Evolutionary conservation across 1,140 invertebrate species (phyloP), one percentile per base, ranked within the genome.

Genomic region (Acromyrmex charruanus): DNA sequence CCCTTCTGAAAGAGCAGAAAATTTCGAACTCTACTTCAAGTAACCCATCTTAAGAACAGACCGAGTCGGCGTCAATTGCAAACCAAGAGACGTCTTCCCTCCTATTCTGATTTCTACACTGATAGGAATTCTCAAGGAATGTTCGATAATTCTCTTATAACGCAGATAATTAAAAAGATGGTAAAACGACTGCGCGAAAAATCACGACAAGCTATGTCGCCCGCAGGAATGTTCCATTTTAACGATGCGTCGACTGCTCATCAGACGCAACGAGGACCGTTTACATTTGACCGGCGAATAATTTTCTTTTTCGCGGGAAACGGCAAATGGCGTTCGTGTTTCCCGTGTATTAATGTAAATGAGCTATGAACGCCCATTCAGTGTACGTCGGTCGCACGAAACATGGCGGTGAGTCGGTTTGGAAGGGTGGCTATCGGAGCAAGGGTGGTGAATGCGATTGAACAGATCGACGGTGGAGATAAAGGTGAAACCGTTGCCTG

Each of bases 301-400:
- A 74, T 84, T 75, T 82, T 82, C 55, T 84, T 84, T 84, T 61
- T 61, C 80, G 80, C 80, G 55, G 14, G 31, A 69, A 66, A 69
- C 16, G 66, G 39, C 77, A 44, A 66, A 63, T 28, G 69, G 79
- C 55, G 75, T 90, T 90, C 89, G 88, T 89, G 85, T 84, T 86
- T 86, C 44, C 72, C 79, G 58, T 80, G 77, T 90, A 90, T 90
- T 89, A 89, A 89, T 90, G 89, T 87, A 85, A 90, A 90, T 87
- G 88, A 90, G 85, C 88, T 85, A 90, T 87, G 77, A 82, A 90
- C 89, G 88, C 66, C 85, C 88, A 87, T 90, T 90, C 89, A 80
- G 72, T 69, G 89, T 80, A 90, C 89, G 88, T 87, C 77, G 77
- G 66, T 77, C 63, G 89, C 89, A 89, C 71, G 77, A 77, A 88